These are phyloP conservation scores for Platysternon megacephalum DNA, from an alignment of 2,113 vertebrate genomes.

Conservation along the genomic window DNA sequence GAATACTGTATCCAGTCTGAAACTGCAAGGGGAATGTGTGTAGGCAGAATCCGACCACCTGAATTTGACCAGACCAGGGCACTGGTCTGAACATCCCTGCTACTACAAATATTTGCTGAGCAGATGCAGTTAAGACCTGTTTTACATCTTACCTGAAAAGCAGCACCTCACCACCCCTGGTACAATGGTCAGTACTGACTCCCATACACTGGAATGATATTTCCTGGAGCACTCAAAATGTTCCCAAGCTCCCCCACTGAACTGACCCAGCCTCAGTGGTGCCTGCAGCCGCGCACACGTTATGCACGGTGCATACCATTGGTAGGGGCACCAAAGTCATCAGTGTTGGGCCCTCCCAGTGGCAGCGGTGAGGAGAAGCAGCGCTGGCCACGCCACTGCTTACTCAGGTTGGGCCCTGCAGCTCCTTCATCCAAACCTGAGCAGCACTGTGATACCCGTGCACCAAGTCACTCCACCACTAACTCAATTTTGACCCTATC, in stretches of 20 bases:
- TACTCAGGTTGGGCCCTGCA: too few relatives aligned
- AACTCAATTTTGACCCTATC: background rate
- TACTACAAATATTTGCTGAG: background rate
- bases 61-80: background rate
- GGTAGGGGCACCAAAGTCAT: background rate
- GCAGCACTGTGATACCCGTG: too few relatives aligned
- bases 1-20: background rate
- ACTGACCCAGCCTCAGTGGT: background rate
- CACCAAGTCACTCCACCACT: too few relatives aligned
- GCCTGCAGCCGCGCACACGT: too few relatives aligned
- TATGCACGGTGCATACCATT: background rate
- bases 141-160: background rate
- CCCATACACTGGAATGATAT: background rate
- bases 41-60: background rate
- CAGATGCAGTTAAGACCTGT: background rate
- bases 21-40: background rate
- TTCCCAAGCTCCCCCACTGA: background rate
- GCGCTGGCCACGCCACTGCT: too few relatives aligned
- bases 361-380: too few relatives aligned
- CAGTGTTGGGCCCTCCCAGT: background rate
- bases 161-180: background rate
- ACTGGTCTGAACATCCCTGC: background rate
- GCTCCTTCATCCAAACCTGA: too few relatives aligned
- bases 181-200: background rate
- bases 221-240: rapidly evolving